A percentile compares a stretch with the other conserved stretches of the same genome.
These are phyloP conservation scores for Atherinomorus stipes DNA, from an alignment of 2,113 vertebrate genomes.

Conservation along the genomic window DNA sequence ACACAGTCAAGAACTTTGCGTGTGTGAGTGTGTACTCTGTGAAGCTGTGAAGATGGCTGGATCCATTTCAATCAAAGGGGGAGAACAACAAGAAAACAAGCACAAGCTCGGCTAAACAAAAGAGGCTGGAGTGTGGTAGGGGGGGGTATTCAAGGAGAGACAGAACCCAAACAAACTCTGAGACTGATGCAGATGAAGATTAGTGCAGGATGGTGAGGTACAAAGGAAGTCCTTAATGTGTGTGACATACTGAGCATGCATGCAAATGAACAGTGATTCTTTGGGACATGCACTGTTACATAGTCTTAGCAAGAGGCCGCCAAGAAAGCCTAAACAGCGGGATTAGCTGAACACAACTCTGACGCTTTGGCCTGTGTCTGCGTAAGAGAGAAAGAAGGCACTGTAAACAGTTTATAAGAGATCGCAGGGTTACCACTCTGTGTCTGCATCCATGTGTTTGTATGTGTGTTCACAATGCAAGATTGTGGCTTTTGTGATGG, in stretches of 20 bases:
- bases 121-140: constrained; percentile 27
- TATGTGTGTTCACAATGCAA: constrained; percentile 60
- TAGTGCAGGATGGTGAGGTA: constrained; percentile 4
- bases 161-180: constrained; percentile 71
- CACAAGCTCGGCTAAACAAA: constrained; percentile 65
- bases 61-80: constrained; percentile 69
- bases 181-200: constrained; percentile 42
- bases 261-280: constrained; percentile 29
- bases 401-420: constrained; percentile 77
- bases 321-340: constrained; percentile 71
- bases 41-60: constrained; percentile 58
- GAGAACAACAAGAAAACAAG: constrained; percentile 68
- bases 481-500: constrained; percentile 67
- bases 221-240: constrained; percentile 37
- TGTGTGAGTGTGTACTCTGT: constrained; percentile 17
- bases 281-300: constrained; percentile 25
- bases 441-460: constrained; percentile 43
- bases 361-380: constrained; percentile 69
- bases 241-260: constrained; percentile 52
- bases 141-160: constrained; percentile 41
- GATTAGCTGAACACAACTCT: constrained; percentile 78
- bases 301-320: constrained; percentile 49
- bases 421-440: constrained; percentile 59
- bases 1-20: constrained; percentile 30
- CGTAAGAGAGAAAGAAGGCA: constrained; percentile 55